These are phyloP conservation scores for Mustelus asterias DNA, from an alignment of 2,113 vertebrate species.

Conservation along the genomic window DNA sequence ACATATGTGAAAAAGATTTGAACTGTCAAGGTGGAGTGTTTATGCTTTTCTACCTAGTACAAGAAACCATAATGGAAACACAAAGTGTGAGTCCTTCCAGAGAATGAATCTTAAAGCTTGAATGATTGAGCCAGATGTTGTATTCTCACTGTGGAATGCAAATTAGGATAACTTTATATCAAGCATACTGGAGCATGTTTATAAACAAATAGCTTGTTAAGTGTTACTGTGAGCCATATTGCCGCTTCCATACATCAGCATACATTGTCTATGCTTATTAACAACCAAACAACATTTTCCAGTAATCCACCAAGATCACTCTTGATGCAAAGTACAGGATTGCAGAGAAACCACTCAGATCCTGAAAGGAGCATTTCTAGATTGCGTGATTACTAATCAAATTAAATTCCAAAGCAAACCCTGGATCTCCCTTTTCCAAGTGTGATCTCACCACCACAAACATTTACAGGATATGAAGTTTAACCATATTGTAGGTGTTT, in stretches of 20 bases:
- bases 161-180: neutral
- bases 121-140: neutral
- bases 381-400: neutral
- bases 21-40: neutral
- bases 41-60: neutral
- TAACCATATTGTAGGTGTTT: neutral
- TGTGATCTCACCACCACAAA: too few species aligned
- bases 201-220: neutral
- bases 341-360: neutral
- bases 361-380: neutral
- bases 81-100: neutral
- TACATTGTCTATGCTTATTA: neutral
- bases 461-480: neutral
- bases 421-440: neutral
- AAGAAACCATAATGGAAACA: neutral
- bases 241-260: neutral
- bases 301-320: neutral
- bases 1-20: neutral
- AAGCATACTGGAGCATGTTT: neutral
- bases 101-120: neutral
- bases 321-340: neutral
- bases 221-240: neutral
- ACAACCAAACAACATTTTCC: neutral
- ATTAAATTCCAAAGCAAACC: neutral
- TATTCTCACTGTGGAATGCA: neutral